Evolutionary conservation across 2,113 vertebrate species (phyloP), one percentile per base, ranked within the genome.

Genomic region (Atherinomorus stipes): DNA sequence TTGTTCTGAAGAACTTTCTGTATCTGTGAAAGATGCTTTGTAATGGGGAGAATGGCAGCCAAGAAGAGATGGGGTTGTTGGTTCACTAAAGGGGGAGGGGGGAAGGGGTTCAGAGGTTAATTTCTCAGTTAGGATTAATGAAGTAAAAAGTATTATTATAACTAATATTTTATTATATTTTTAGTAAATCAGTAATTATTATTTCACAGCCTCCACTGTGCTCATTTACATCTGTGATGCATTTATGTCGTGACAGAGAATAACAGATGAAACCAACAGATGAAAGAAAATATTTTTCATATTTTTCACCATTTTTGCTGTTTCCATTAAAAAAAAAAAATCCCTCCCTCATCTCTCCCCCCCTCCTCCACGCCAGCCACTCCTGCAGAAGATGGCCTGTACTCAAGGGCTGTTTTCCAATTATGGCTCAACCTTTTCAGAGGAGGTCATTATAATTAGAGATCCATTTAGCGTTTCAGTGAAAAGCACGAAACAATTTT

Each of bases 401-500:
- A 88, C 90, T 93, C 88, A 59, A 81, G 85, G 85, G 92, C 86
- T 90, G 88, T 91, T 92, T 91, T 93, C 82, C 92, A 93, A 93
- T 93, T 93, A 91, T 22, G 38, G 60, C 59, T 80, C 84, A 91
- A 86, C 81, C 88, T 92, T 93, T 92, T 86, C 88, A 91, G 81
- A 83, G 90, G 90, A 89, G 88, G 90, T 92, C 90, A 91, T 93
- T 90, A 85, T 84, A 91, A 90, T 91, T 93, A 92, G 84, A 86
- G 89, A 83, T 72, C 66, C 89, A 92, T 94, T 94, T 90, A 93
- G 85, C 87, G 93, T 95, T 94, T 92, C 91, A 78, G 85, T 90
- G 90, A 94, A 93, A 95, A 96, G 89, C 86, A 94, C 80, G 85
- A 96, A 95, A 96, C 94, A 91, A 91, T 66, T 87, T 81, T 78